A percentile compares a stretch with the other conserved stretches of the same genome.
These are phyloP conservation scores for Anagrus nilaparvatae DNA, from an alignment of 1,140 invertebrate species.

Conservation along the genomic window DNA sequence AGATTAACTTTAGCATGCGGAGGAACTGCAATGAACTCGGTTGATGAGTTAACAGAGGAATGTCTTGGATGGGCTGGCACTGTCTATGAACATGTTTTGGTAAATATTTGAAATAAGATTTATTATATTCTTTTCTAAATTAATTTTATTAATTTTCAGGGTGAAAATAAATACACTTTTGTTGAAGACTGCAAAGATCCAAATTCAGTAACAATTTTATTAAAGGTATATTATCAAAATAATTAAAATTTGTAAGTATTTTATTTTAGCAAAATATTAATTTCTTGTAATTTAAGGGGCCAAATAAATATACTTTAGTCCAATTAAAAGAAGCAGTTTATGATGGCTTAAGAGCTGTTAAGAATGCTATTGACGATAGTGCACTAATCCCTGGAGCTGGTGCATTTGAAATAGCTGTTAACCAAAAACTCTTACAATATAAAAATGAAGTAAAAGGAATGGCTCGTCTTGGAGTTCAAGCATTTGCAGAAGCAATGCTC, in stretches of 20 bases:
- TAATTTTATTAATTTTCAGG: constrained; percentile 41
- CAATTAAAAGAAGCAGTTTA: constrained; percentile 97
- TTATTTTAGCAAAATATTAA: constrained; percentile 3
- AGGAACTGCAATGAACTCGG: constrained; percentile 91
- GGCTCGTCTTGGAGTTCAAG: constrained; percentile 81
- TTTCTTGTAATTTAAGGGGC: constrained; percentile 56
- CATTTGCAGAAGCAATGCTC: constrained; percentile 92
- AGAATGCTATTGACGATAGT: constrained; percentile 91
- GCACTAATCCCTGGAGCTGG: constrained; percentile 88
- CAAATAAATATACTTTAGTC: constrained; percentile 87
- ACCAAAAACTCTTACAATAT: constrained; percentile 68
- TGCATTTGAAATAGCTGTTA: constrained; percentile 90
- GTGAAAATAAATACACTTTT: constrained; percentile 97
- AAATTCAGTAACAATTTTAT: constrained; percentile 89
- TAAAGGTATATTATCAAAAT: constrained; percentile 47
- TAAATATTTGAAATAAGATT: too few relatives aligned
- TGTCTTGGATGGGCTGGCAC: constrained; percentile 85
- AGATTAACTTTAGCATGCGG: constrained; percentile 90
- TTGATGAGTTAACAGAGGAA: constrained; percentile 85
- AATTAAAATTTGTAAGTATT: constrained; percentile 8
- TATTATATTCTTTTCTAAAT: constrained; percentile 4
- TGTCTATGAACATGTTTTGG: constrained; percentile 88
- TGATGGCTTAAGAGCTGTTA: constrained; percentile 91
- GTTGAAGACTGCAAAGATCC: constrained; percentile 95
- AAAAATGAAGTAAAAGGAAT: constrained; percentile 90